Evolutionary conservation across 1,140 invertebrate species (phyloP).

Genomic region (Streblospio benedicti): DNA sequence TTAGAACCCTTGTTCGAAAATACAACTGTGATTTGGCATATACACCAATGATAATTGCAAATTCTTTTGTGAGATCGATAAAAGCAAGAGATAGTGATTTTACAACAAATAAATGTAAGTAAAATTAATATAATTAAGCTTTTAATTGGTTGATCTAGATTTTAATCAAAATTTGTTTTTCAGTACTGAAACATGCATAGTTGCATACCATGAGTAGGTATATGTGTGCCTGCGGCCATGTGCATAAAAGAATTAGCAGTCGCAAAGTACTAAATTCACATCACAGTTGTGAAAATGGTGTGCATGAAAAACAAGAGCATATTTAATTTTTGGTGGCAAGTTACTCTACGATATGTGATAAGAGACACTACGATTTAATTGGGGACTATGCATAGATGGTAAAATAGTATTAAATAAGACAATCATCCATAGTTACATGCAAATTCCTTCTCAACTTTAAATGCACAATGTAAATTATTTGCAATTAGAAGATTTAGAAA

Average conservation of each 20-base stretch:
- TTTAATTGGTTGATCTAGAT: neutral
- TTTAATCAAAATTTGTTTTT: neutral
- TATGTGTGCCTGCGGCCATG: neutral
- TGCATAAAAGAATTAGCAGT: neutral
- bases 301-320: neutral
- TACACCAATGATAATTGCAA: conserved; percentile 91
- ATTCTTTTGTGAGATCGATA: conserved; percentile 79
- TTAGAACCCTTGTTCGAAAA: conserved; percentile 68
- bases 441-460: no score
- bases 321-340: neutral
- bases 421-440: no score
- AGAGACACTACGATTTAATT: no score
- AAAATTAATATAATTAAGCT: no score
- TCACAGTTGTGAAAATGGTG: neutral
- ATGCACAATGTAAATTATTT: no score
- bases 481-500: no score
- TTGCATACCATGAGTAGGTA: neutral
- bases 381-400: no score
- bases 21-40: conserved; percentile 85
- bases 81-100: conserved; percentile 85
- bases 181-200: neutral
- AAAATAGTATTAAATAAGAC: no score
- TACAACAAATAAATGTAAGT: conserved; percentile 59
- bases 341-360: no score
- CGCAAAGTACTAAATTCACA: neutral